phyloP scores from a whole-genome alignment of 2,888 invertebrate genomes.

The Gisinianus flammeolus region DNA sequence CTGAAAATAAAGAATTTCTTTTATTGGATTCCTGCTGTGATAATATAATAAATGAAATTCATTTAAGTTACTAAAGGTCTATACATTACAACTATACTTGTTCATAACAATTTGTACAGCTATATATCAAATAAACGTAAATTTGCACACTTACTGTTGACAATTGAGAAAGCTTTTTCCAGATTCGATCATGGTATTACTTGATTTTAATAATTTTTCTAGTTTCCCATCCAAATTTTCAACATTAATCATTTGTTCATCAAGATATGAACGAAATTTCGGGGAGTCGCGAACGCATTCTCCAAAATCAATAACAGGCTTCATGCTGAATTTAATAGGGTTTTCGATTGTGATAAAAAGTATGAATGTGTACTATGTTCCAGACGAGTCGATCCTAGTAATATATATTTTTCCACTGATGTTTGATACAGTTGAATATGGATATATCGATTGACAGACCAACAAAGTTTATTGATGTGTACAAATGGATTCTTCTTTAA shows the following conservation, averaged over 20 bases:
- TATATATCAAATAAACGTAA: background rate
- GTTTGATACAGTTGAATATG: too few species aligned
- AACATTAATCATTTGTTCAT: slow-evolving; percentile 84
- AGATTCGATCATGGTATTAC: slow-evolving; percentile 86
- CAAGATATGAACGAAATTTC: slow-evolving; percentile 72
- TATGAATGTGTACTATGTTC: too few species aligned
- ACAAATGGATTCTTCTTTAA: too few species aligned
- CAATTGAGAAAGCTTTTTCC: slow-evolving; percentile 91
- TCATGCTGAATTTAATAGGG: too few species aligned
- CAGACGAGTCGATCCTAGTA: too few species aligned
- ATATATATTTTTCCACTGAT: too few species aligned
- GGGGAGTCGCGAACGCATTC: slow-evolving; percentile 57
- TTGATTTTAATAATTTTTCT: slow-evolving; percentile 85
- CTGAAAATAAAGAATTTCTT: too few species aligned
- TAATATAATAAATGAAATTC: background rate
- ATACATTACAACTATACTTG: background rate
- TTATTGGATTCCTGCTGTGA: background rate
- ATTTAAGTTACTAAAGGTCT: background rate
- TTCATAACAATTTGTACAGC: background rate
- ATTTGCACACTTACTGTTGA: slow-evolving; percentile 74
- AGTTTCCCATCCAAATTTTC: slow-evolving; percentile 86
- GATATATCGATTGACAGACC: too few species aligned
- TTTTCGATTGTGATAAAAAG: too few species aligned
- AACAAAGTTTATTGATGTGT: too few species aligned
- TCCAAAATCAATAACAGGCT: slow-evolving; percentile 56